Conservation (phyloP, 2,113 vertebrate species). For the Campylomormyrus numenius region DNA sequence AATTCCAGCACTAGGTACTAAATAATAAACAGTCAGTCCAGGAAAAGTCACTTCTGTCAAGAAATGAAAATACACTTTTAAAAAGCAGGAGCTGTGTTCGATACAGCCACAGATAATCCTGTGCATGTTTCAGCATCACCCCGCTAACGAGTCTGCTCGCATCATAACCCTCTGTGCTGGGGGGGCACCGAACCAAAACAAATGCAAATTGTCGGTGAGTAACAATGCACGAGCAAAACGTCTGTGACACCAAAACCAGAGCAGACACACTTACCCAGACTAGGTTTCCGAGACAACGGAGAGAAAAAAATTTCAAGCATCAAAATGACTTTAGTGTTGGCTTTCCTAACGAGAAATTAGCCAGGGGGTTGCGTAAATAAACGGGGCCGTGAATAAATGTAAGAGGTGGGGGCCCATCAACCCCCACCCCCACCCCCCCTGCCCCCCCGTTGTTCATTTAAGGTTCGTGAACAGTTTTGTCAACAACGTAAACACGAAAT, state of each 20-base stretch:
- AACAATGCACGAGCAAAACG: not conserved
- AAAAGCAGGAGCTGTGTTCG: not conserved
- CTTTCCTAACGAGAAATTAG: not conserved
- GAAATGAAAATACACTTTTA: not conserved
- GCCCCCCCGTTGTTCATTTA: not conserved
- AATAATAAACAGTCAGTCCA: not conserved
- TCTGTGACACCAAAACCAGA: not conserved
- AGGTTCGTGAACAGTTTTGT: not conserved
- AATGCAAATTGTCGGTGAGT: not conserved
- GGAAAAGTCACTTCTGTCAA: not conserved
- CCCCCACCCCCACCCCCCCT: not conserved
- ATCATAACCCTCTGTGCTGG: not conserved
- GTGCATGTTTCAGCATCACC: not conserved
- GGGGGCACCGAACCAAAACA: not conserved
- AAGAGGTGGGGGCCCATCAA: not conserved
- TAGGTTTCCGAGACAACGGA: not conserved
- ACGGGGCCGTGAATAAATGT: not conserved
- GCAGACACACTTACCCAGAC: not conserved
- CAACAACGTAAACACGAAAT: not conserved
- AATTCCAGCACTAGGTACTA: not conserved
- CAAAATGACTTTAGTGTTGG: not conserved
- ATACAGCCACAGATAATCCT: not conserved
- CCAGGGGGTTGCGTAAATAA: not conserved
- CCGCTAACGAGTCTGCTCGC: not conserved
- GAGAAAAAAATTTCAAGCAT: not conserved